Conservation (phyloP, 2,113 vertebrate genomes). For the Halichoerus grypus region DNA sequence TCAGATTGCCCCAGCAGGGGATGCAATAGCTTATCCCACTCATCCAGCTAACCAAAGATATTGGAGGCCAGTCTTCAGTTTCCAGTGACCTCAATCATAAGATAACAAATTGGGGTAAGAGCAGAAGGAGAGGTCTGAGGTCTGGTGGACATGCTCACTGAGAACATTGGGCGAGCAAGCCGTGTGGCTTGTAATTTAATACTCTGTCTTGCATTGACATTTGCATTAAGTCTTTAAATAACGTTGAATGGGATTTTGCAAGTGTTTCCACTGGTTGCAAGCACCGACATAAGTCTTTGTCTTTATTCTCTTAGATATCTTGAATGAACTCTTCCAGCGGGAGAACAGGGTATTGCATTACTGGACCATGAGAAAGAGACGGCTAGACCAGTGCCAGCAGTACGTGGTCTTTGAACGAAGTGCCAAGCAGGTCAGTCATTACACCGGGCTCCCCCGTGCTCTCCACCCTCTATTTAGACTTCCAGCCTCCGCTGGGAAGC, state of each 20-base stretch:
- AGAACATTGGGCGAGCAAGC: background rate
- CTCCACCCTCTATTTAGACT: accelerated
- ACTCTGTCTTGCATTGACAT: background rate
- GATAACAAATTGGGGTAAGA: background rate
- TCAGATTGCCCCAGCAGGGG: background rate
- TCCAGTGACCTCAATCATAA: background rate
- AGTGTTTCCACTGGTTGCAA: accelerated
- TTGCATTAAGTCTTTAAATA: background rate
- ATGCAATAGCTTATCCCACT: too few species aligned
- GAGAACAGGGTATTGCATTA: constrained; percentile 99
- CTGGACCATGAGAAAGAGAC: constrained; percentile 98
- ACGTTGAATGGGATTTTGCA: background rate
- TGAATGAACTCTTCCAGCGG: constrained; percentile 98
- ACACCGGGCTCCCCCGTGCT: accelerated
- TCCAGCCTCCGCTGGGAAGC: accelerated
- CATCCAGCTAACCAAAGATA: background rate
- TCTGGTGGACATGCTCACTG: background rate
- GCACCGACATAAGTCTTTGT: background rate
- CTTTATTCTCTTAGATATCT: constrained; percentile 90
- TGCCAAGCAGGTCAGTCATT: constrained; percentile 95
- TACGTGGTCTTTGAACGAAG: constrained; percentile 99
- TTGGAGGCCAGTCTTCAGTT: background rate
- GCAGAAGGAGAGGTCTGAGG: background rate
- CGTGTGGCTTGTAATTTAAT: accelerated
- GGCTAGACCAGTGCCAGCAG: constrained; percentile 99